These are phyloP conservation scores for Eutolmus rufibarbis DNA, from an alignment of 2,888 invertebrate species.

Conservation along the genomic window DNA sequence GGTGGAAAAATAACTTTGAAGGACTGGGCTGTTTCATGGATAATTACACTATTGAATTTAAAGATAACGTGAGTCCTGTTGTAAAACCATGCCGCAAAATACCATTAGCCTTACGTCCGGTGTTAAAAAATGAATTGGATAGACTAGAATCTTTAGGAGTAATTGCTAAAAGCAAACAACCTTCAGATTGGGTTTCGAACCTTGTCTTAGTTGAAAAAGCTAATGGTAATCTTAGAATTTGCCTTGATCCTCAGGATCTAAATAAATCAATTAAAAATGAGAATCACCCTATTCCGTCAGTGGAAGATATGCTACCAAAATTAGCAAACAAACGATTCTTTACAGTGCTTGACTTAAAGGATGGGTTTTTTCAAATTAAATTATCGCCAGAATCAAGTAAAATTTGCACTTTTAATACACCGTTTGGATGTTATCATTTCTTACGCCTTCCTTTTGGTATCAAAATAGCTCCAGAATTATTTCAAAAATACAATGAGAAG, in stretches of 20 bases:
- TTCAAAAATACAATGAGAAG: slow-evolving; percentile 41
- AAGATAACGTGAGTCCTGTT: not conserved
- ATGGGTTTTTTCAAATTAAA: slow-evolving; percentile 46
- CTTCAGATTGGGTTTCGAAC: slow-evolving; percentile 42
- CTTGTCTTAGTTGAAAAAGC: not conserved
- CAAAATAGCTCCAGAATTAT: slow-evolving; percentile 49
- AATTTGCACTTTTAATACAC: slow-evolving; percentile 37
- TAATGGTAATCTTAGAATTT: slow-evolving; percentile 26
- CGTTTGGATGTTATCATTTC: not conserved
- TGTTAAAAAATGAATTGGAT: not conserved
- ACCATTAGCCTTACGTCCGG: slow-evolving; percentile 2
- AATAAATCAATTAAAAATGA: not conserved
- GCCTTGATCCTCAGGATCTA: slow-evolving; percentile 36
- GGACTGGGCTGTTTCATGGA: slow-evolving; percentile 27
- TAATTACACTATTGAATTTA: slow-evolving; percentile 7
- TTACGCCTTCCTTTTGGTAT: slow-evolving; percentile 49
- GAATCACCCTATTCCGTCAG: too few relatives aligned
- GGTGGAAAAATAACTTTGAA: not conserved
- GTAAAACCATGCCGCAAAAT: not conserved
- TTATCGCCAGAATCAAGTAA: slow-evolving; percentile 37
- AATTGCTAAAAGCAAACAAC: slow-evolving; percentile 7
- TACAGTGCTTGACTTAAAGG: slow-evolving; percentile 44
- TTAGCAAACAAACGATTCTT: slow-evolving; percentile 21
- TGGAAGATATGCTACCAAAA: too few relatives aligned
- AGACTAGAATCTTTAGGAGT: not conserved